phyloP scores from a whole-genome alignment of 1,140 invertebrate genomes.

The Aradophagus sp. region DNA sequence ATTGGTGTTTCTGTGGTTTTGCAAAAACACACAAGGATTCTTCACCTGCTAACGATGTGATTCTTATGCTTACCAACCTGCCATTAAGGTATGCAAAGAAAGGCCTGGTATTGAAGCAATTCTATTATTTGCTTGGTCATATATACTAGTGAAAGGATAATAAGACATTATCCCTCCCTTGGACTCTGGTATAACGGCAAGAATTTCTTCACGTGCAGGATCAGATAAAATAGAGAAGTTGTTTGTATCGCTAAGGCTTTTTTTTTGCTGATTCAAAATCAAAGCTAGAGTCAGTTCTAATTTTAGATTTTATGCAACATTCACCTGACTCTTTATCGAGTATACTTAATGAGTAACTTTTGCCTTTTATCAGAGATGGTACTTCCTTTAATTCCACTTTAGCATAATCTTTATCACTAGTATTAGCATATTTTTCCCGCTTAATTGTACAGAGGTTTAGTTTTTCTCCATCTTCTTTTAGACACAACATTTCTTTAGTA shows the following conservation, averaged over 20 bases:
- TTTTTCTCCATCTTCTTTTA: slow-evolving; percentile 7
- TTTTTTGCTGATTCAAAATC: slow-evolving; percentile 8
- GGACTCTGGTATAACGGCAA: slow-evolving; percentile 7
- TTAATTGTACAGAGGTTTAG: slow-evolving; percentile 8
- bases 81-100: slow-evolving; percentile 13
- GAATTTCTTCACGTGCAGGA: slow-evolving; percentile 7
- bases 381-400: slow-evolving; percentile 4
- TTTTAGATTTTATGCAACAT: slow-evolving; percentile 10
- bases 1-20: slow-evolving; percentile 12
- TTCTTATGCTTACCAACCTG: slow-evolving; percentile 10
- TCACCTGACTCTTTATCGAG: slow-evolving; percentile 8
- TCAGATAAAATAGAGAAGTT: slow-evolving; percentile 8
- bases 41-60: slow-evolving; percentile 8
- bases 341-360: slow-evolving; percentile 10
- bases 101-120: slow-evolving; percentile 5
- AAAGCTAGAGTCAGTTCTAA: slow-evolving; percentile 9
- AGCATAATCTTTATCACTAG: slow-evolving; percentile 9
- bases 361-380: slow-evolving; percentile 8
- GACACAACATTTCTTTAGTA: slow-evolving; percentile 9
- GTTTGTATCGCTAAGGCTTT: slow-evolving; percentile 8
- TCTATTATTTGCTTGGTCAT: slow-evolving; percentile 8
- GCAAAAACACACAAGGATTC: slow-evolving; percentile 8
- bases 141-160: slow-evolving; percentile 5
- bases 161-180: slow-evolving; percentile 6
- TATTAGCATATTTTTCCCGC: slow-evolving; percentile 9